These are phyloP conservation scores for Dendrocincla fuliginosa DNA, from an alignment of 2,797 vertebrate genomes.

Conservation along the genomic window DNA sequence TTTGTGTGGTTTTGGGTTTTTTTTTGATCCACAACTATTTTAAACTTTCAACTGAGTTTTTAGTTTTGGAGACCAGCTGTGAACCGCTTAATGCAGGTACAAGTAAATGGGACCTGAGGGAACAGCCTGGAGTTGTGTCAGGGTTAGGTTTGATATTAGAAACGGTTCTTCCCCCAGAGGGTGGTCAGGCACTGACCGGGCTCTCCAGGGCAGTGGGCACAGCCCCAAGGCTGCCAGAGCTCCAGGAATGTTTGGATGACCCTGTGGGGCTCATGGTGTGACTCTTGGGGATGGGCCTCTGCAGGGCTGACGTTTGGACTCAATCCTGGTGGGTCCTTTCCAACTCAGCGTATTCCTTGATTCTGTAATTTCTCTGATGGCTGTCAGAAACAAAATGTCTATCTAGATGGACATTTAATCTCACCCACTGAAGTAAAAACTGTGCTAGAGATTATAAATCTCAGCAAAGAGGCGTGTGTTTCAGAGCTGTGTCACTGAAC, in stretches of 20 bases:
- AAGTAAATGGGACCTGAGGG: background rate
- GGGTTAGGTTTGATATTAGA: background rate
- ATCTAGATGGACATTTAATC: background rate
- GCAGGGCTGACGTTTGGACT: background rate
- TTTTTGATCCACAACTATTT: background rate
- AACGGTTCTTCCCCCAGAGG: background rate
- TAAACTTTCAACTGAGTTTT: background rate
- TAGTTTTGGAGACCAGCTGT: background rate
- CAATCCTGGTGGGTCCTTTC: background rate
- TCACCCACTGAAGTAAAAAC: background rate
- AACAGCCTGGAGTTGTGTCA: background rate
- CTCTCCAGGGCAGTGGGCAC: background rate
- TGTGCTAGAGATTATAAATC: background rate
- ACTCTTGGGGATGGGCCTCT: background rate
- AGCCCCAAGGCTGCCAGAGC: background rate
- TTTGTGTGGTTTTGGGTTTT: too few species aligned
- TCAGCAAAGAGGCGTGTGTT: background rate
- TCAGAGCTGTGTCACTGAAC: background rate
- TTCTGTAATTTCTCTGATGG: background rate
- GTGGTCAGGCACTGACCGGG: background rate
- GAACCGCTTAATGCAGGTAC: background rate
- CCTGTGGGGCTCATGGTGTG: background rate
- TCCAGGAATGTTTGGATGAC: background rate
- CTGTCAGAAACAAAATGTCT: background rate
- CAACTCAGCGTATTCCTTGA: background rate